phyloP scores from a whole-genome alignment of 1,140 invertebrate species.

The Scaptomyza pallida region DNA sequence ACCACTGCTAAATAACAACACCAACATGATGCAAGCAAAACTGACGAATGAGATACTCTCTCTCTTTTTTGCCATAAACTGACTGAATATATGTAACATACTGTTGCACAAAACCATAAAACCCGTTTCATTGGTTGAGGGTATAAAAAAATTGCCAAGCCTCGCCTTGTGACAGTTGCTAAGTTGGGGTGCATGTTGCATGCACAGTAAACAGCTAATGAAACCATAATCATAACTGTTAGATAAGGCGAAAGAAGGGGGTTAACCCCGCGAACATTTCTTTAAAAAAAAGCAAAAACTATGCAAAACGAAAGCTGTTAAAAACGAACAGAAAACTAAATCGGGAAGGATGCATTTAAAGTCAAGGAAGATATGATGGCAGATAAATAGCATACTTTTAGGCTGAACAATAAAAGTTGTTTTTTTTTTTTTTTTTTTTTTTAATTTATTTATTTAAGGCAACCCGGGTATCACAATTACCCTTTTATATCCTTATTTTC shows the following conservation, averaged over 20 bases:
- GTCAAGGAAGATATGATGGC: not conserved
- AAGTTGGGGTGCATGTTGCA: conserved; percentile 26
- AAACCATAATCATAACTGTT: conserved; percentile 40
- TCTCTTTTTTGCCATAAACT: too few species aligned
- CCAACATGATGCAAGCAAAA: conserved; percentile 4
- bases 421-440: too few species aligned
- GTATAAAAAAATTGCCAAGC: not conserved
- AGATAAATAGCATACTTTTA: not conserved
- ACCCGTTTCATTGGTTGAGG: too few species aligned
- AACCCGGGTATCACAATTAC: too few species aligned
- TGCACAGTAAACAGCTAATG: conserved; percentile 31
- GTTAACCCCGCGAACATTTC: not conserved
- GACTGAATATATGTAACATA: too few species aligned
- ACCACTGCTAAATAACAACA: conserved; percentile 58
- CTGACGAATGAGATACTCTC: not conserved
- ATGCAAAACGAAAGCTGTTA: too few species aligned
- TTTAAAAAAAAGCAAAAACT: too few species aligned
- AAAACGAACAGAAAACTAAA: too few species aligned
- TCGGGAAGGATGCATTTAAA: too few species aligned
- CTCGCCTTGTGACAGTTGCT: conserved; percentile 7
- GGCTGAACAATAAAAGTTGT: not conserved
- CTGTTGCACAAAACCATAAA: too few species aligned
- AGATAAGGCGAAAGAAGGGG: not conserved
- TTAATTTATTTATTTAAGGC: too few species aligned
- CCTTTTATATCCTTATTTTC: too few species aligned